Percentiles rank a stretch among this genome's conserved stretches.
phyloP scores from a whole-genome alignment of 1,140 invertebrate species.

The Drosophila navojoa region DNA sequence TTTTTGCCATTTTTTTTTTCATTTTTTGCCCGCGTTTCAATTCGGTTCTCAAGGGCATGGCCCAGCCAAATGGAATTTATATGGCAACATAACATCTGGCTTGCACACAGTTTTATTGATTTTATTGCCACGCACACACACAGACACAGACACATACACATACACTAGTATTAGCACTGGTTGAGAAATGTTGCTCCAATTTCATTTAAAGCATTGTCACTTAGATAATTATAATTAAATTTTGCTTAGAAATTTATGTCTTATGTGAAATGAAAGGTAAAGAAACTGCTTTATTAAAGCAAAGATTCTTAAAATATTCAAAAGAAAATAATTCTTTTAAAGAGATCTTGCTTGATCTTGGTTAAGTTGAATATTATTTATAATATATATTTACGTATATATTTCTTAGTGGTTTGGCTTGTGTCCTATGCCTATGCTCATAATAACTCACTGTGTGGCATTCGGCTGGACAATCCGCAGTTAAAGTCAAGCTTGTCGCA shows the following conservation, averaged over 20 bases:
- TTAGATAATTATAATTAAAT: too few species aligned
- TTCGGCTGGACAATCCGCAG: slow-evolving; percentile 19
- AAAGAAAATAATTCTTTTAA: too few species aligned
- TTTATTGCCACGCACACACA: slow-evolving; percentile 48
- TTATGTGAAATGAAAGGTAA: too few species aligned
- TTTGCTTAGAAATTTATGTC: too few species aligned
- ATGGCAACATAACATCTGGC: slow-evolving; percentile 56
- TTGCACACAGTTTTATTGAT: slow-evolving; percentile 67
- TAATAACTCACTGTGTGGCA: slow-evolving; percentile 53
- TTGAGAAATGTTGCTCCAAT: neutral
- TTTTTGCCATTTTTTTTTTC: slow-evolving; percentile 1
- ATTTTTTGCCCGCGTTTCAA: slow-evolving; percentile 29
- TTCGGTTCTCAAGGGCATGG: slow-evolving; percentile 69
- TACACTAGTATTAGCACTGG: neutral
- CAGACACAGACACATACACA: neutral
- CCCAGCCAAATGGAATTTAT: slow-evolving; percentile 64
- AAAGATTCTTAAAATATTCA: too few species aligned
- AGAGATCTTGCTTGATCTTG: too few species aligned
- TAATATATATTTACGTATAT: neutral
- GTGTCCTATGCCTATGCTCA: slow-evolving; percentile 21
- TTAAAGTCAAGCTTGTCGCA: slow-evolving; percentile 55
- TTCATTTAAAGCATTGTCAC: too few species aligned
- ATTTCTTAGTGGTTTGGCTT: neutral
- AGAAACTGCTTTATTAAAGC: too few species aligned
- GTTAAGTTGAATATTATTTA: too few species aligned